Conservation (phyloP, 2,888 invertebrate genomes). For the Lacanobia oleracea region DNA sequence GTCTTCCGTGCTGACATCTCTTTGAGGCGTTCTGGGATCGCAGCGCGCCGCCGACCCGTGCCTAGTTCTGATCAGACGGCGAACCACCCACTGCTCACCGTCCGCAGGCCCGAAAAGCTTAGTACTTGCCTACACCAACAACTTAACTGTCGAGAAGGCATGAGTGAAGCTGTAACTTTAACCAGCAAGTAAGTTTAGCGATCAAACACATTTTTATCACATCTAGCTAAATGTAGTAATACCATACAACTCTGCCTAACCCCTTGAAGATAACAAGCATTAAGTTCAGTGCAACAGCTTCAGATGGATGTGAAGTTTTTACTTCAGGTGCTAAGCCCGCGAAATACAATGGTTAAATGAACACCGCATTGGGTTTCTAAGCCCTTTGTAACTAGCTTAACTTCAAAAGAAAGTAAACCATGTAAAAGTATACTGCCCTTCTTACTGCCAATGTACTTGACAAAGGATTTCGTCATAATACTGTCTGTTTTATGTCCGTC, state of each 20-base stretch:
- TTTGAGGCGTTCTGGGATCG: too few species aligned
- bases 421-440: slow-evolving; percentile 4
- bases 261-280: not conserved
- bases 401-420: not conserved
- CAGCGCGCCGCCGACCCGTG: too few species aligned
- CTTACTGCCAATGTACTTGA: slow-evolving; percentile 48
- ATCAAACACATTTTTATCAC: not conserved
- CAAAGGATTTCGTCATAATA: slow-evolving; percentile 61
- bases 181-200: not conserved
- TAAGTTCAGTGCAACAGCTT: not conserved
- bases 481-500: slow-evolving; percentile 61
- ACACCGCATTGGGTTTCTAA: not conserved
- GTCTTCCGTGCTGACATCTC: too few species aligned
- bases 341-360: slow-evolving; percentile 25
- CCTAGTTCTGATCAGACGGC: too few species aligned
- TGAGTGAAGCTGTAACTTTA: not conserved
- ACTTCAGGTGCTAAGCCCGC: slow-evolving; percentile 30
- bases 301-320: slow-evolving; percentile 7
- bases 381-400: not conserved
- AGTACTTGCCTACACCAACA: not conserved
- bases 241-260: not conserved
- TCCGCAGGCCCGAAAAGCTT: too few species aligned
- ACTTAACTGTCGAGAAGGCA: not conserved
- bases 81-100: too few species aligned
- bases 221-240: not conserved